phyloP scores from a whole-genome alignment of 2,113 vertebrate species.

The Numida meleagris region DNA sequence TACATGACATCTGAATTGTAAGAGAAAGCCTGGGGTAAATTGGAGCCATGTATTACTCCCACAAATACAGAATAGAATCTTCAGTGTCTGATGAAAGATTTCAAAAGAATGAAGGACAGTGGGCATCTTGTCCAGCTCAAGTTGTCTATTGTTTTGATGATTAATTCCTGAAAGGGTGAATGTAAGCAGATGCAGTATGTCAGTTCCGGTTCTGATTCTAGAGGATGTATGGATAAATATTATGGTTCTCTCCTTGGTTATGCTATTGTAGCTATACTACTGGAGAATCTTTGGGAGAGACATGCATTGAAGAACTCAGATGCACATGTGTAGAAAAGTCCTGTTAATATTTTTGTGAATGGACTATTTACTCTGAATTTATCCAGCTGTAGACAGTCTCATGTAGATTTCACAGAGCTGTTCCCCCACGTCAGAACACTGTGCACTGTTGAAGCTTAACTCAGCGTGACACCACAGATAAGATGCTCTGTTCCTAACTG shows the following conservation, averaged over 20 bases:
- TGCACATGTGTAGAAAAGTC: not conserved
- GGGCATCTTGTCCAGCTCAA: not conserved
- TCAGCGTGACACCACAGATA: not conserved
- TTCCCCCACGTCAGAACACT: not conserved
- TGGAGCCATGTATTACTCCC: not conserved
- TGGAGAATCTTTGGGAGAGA: not conserved
- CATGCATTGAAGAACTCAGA: not conserved
- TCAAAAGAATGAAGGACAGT: not conserved
- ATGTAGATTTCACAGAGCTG: not conserved
- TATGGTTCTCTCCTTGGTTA: not conserved
- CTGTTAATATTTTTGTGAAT: not conserved
- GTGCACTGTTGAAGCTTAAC: not conserved
- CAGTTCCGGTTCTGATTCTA: not conserved
- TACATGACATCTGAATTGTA: not conserved
- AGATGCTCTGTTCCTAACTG: not conserved
- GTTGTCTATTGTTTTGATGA: not conserved
- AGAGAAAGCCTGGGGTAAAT: not conserved
- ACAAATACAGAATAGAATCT: not conserved
- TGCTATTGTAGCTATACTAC: not conserved
- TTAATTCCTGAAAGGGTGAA: slow-evolving; percentile 30
- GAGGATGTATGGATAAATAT: not conserved
- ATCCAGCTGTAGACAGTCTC: not conserved
- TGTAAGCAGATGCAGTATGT: not conserved
- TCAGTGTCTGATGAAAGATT: not conserved
- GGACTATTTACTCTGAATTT: not conserved